Conservation (phyloP, 2,888 invertebrate genomes). For the Tricholauxania praeusta region DNA sequence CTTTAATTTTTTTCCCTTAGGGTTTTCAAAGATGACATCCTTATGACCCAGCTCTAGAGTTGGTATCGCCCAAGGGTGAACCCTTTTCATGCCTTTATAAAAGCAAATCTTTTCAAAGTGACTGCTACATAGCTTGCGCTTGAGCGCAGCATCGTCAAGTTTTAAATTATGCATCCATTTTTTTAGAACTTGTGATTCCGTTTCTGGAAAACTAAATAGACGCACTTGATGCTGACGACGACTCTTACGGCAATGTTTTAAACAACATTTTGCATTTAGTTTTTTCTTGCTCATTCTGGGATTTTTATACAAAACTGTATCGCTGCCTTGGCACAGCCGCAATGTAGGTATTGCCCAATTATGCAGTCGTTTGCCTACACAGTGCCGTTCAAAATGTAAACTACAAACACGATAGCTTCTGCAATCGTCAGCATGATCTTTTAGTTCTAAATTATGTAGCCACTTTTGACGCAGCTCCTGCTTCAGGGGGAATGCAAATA, state of each 20-base stretch:
- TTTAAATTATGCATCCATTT: slow-evolving; percentile 48
- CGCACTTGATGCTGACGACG: slow-evolving; percentile 39
- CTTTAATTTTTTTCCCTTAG: slow-evolving; percentile 20
- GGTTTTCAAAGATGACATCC: slow-evolving; percentile 52
- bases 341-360: slow-evolving; percentile 47
- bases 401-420: slow-evolving; percentile 42
- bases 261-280: slow-evolving; percentile 33
- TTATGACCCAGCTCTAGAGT: slow-evolving; percentile 57
- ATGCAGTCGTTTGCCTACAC: slow-evolving; percentile 18
- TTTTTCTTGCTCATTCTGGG: slow-evolving; percentile 35
- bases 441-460: slow-evolving; percentile 44
- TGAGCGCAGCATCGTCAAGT: slow-evolving; percentile 29
- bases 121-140: slow-evolving; percentile 41
- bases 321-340: slow-evolving; percentile 37
- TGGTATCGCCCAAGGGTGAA: slow-evolving; percentile 56
- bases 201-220: slow-evolving; percentile 54
- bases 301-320: slow-evolving; percentile 22
- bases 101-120: slow-evolving; percentile 46
- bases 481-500: slow-evolving; percentile 43
- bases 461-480: slow-evolving; percentile 38
- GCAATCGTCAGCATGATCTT: slow-evolving; percentile 36
- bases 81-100: slow-evolving; percentile 39
- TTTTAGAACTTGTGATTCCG: slow-evolving; percentile 39
- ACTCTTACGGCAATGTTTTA: slow-evolving; percentile 53
- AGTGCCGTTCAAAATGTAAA: slow-evolving; percentile 45